Evolutionary conservation across 2,888 invertebrate species (phyloP).

Genomic region (Lepeophtheirus nordmannii): DNA sequence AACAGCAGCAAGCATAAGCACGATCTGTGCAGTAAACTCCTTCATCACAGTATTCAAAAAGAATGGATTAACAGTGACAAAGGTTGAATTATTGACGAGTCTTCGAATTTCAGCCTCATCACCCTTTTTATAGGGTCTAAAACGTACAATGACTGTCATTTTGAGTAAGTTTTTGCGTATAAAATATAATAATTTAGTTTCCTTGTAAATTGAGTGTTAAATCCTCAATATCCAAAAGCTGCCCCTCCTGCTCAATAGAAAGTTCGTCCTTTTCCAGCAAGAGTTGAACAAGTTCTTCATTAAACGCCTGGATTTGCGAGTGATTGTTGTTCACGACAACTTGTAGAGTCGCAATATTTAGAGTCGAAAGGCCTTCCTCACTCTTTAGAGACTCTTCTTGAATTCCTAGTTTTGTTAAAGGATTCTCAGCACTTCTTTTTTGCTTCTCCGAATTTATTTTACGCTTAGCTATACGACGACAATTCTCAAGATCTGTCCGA

Average conservation of each 20-base stretch:
- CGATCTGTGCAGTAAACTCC: slow-evolving; percentile 5
- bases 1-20: slow-evolving; percentile 3
- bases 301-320: background rate
- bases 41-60: background rate
- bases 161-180: too few species aligned
- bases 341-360: slow-evolving; percentile 2
- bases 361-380: background rate
- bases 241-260: slow-evolving; percentile 9
- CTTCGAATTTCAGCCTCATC: slow-evolving; percentile 6
- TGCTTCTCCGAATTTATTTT: background rate
- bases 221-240: slow-evolving; percentile 17
- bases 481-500: background rate
- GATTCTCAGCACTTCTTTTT: background rate
- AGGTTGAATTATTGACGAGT: background rate
- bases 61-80: background rate
- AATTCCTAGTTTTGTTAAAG: background rate
- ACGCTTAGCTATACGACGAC: background rate
- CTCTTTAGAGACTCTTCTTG: too few species aligned
- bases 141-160: slow-evolving; percentile 12
- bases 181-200: background rate
- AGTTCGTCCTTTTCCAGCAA: slow-evolving; percentile 17
- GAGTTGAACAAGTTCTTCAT: slow-evolving; percentile 11
- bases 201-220: background rate
- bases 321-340: slow-evolving; percentile 14
- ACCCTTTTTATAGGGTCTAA: background rate